These are phyloP conservation scores for Manis javanica DNA, from an alignment of 2,797 vertebrate species.

Conservation along the genomic window DNA sequence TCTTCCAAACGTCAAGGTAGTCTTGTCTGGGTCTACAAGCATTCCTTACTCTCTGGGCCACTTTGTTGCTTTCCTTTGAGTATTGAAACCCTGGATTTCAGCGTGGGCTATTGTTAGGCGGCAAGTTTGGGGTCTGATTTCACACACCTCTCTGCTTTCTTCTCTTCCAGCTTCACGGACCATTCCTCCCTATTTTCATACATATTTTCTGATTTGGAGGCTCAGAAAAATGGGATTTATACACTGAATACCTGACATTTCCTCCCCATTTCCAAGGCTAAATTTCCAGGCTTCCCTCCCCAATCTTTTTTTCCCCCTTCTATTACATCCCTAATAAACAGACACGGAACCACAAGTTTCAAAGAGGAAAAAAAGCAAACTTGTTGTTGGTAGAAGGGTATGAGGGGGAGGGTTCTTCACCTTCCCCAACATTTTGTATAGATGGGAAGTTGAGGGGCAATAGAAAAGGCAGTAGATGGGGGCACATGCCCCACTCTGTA, in stretches of 20 bases:
- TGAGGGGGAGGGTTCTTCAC: background rate
- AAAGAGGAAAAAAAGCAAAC: constrained; percentile 75
- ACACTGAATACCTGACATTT: background rate
- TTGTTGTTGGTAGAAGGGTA: constrained; percentile 58
- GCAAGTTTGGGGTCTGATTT: background rate
- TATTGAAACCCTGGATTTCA: background rate
- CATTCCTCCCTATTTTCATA: background rate
- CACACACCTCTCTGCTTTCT: too few relatives aligned
- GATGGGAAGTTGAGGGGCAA: constrained; percentile 13
- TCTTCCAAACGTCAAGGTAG: background rate
- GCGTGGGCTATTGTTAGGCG: background rate
- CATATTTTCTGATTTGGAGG: background rate
- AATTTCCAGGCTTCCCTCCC: background rate
- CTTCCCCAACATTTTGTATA: background rate
- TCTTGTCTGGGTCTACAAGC: background rate
- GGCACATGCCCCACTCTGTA: constrained; percentile 53
- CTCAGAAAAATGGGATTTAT: background rate
- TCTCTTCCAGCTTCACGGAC: background rate
- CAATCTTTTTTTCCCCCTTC: background rate
- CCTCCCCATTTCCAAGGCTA: background rate
- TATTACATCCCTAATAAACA: constrained; percentile 41
- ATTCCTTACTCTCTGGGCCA: background rate
- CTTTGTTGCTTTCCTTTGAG: background rate
- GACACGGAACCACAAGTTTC: constrained; percentile 67
- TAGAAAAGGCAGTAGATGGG: constrained; percentile 78